phyloP scores from a whole-genome alignment of 2,797 vertebrate genomes.

The Lindbergichthys nudifrons region DNA sequence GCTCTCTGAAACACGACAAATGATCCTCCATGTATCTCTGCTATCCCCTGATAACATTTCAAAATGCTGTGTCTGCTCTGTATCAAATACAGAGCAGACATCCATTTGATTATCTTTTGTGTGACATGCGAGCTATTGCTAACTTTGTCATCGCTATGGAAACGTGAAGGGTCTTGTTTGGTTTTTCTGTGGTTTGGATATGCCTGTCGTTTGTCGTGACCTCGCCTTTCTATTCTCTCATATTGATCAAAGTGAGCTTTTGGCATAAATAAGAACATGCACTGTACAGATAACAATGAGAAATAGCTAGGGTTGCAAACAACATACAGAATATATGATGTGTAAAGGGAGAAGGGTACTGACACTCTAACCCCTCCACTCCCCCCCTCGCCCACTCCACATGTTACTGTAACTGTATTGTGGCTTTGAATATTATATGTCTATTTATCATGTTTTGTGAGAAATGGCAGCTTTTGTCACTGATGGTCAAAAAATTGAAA shows the following conservation, averaged over 20 bases:
- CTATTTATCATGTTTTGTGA: neutral
- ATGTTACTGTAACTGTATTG: neutral
- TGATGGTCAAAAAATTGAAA: neutral
- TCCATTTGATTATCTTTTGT: neutral
- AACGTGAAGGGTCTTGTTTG: neutral
- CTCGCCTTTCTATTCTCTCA: neutral
- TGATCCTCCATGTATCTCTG: neutral
- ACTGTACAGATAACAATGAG: neutral
- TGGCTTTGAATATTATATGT: neutral
- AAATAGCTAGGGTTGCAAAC: neutral
- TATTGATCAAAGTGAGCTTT: neutral
- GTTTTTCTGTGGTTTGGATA: neutral
- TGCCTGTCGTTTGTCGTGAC: neutral
- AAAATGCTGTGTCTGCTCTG: neutral
- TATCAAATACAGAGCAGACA: no score
- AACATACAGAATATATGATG: neutral
- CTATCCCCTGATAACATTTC: neutral
- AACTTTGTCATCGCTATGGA: neutral
- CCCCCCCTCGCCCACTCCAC: neutral
- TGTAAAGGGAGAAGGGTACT: neutral
- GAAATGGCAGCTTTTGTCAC: neutral
- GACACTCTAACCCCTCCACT: neutral
- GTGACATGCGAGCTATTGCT: accelerated
- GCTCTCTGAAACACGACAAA: neutral
- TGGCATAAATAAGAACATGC: neutral